Evolutionary conservation across 2,888 invertebrate genomes (phyloP).

Genomic region (Chloroclystis v-ata): DNA sequence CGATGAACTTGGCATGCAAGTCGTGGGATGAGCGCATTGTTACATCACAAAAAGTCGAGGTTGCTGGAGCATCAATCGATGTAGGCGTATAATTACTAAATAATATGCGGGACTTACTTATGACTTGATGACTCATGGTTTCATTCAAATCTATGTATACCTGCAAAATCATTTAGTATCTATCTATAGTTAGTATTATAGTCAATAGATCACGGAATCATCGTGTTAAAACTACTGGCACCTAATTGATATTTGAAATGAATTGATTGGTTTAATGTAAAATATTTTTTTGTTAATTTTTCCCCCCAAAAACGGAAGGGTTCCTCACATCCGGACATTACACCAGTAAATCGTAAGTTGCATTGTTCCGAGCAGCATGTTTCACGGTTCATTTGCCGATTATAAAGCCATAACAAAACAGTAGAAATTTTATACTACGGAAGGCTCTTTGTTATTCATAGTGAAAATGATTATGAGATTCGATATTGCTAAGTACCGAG

Average conservation of each 20-base stretch:
- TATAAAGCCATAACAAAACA: conserved; percentile 43
- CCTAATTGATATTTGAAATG: too few species aligned
- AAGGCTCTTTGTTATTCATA: not conserved
- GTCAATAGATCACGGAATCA: too few species aligned
- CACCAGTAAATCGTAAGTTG: conserved; percentile 38
- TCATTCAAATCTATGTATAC: too few species aligned
- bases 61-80: conserved; percentile 12
- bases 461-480: conserved; percentile 11
- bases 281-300: not conserved
- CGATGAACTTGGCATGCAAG: conserved; percentile 33
- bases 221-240: too few species aligned
- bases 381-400: conserved; percentile 57
- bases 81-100: not conserved
- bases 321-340: conserved; percentile 31
- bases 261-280: too few species aligned
- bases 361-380: conserved; percentile 49
- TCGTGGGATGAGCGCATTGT: conserved; percentile 37
- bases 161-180: too few species aligned
- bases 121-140: not conserved
- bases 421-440: conserved; percentile 36
- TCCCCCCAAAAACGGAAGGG: conserved; percentile 12
- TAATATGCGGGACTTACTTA: not conserved
- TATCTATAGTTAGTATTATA: too few species aligned
- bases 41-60: conserved; percentile 30
- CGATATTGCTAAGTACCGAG: not conserved